Percentiles rank a stretch among this genome's conserved stretches.
Evolutionary conservation across 2,888 invertebrate genomes (phyloP).

Genomic region (Cephus spinipes): DNA sequence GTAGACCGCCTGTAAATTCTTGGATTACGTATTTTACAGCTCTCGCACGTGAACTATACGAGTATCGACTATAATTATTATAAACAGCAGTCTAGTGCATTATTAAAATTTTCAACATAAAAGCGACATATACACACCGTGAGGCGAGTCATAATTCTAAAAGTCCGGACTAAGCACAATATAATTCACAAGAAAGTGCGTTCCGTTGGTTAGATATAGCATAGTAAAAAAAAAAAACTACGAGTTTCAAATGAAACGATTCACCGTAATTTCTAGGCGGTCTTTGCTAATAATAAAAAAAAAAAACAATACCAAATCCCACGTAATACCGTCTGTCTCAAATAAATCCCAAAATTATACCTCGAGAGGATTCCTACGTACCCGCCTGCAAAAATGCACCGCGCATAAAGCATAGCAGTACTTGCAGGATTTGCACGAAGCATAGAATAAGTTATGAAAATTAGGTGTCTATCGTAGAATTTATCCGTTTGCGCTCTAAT

Average conservation of each 20-base stretch:
- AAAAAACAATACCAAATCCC: background rate
- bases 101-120: background rate
- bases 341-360: background rate
- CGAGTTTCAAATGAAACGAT: background rate
- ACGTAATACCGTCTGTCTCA: background rate
- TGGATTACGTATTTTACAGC: background rate
- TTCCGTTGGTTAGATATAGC: background rate
- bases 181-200: background rate
- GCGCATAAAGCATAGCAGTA: background rate
- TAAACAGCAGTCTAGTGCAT: background rate
- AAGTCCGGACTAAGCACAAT: background rate
- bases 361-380: background rate
- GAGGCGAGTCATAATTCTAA: background rate
- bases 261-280: background rate
- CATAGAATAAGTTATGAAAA: background rate
- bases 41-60: background rate
- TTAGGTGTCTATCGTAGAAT: background rate
- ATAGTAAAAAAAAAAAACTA: background rate
- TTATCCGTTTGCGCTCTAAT: background rate
- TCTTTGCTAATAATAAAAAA: background rate
- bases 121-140: background rate
- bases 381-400: background rate
- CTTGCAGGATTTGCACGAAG: background rate
- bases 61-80: background rate
- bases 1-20: background rate